These are phyloP conservation scores for Scaptomyza hsui DNA, from an alignment of 1,140 invertebrate species.

Conservation along the genomic window DNA sequence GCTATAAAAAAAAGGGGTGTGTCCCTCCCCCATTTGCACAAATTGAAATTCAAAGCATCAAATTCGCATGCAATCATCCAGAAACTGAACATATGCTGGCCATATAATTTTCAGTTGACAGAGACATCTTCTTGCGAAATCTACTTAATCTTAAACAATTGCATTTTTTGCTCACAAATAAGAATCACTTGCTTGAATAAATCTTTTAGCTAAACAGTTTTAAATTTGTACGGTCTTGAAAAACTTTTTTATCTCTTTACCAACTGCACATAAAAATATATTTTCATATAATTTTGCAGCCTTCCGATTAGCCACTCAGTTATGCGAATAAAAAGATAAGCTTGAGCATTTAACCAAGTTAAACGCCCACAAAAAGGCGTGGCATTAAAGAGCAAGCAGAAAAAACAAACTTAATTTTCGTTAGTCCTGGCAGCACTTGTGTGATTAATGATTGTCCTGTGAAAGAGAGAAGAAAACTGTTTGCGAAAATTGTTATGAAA, in stretches of 20 bases:
- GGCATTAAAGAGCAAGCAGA: conserved; percentile 27
- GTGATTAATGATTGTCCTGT: conserved; percentile 62
- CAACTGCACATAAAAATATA: background rate
- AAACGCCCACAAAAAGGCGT: background rate
- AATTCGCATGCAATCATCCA: conserved; percentile 73
- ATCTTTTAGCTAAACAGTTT: no score
- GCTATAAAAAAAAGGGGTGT: conserved; percentile 52
- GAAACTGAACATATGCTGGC: conserved; percentile 73
- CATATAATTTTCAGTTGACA: conserved; percentile 61
- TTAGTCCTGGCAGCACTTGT: conserved; percentile 60
- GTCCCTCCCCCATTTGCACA: conserved; percentile 1
- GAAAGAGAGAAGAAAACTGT: background rate
- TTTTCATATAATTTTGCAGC: background rate
- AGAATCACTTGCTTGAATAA: conserved; percentile 8
- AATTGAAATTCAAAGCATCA: conserved; percentile 79
- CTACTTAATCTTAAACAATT: background rate
- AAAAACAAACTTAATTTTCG: conserved; percentile 72
- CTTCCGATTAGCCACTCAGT: background rate
- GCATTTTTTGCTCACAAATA: background rate
- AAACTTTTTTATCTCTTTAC: no score
- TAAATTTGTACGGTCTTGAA: no score
- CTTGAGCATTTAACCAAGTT: background rate
- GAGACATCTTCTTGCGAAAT: conserved; percentile 3
- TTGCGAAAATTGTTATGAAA: conserved; percentile 61
- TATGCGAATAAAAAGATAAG: background rate